A percentile compares a stretch with the other conserved stretches of the same genome.
Evolutionary conservation across 2,888 invertebrate genomes (phyloP).

Genomic region (Ashinkailepas kermadecensis): DNA sequence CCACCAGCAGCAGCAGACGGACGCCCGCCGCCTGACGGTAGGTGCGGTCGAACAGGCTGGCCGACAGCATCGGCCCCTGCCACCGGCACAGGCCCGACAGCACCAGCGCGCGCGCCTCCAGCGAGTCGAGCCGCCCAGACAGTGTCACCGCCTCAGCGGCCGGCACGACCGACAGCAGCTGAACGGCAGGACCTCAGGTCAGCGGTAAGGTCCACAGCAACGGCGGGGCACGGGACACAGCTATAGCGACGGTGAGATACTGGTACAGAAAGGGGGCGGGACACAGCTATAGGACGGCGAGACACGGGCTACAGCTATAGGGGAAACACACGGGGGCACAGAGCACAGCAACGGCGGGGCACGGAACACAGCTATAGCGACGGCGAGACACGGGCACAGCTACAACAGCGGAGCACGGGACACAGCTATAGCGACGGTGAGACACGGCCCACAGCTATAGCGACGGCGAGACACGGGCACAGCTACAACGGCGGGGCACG

Average conservation of each 20-base stretch:
- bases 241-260: background rate
- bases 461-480: background rate
- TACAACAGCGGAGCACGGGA: background rate
- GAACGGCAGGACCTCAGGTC: background rate
- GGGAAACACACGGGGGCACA: no score
- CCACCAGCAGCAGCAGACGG: conserved; percentile 3
- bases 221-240: no score
- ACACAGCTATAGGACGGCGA: background rate
- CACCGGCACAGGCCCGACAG: conserved; percentile 12
- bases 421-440: no score
- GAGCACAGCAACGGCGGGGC: no score
- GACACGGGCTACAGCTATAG: background rate
- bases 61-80: background rate
- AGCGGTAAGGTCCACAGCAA: no score
- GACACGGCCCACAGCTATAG: no score
- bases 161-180: background rate
- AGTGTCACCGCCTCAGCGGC: conserved; percentile 3
- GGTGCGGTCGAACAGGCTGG: background rate
- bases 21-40: conserved; percentile 11
- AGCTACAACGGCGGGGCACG: background rate
- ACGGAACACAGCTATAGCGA: background rate
- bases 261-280: background rate
- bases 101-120: background rate
- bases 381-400: background rate
- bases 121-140: conserved; percentile 14